phyloP scores from a whole-genome alignment of 2,113 vertebrate species.

The Suricata suricatta region DNA sequence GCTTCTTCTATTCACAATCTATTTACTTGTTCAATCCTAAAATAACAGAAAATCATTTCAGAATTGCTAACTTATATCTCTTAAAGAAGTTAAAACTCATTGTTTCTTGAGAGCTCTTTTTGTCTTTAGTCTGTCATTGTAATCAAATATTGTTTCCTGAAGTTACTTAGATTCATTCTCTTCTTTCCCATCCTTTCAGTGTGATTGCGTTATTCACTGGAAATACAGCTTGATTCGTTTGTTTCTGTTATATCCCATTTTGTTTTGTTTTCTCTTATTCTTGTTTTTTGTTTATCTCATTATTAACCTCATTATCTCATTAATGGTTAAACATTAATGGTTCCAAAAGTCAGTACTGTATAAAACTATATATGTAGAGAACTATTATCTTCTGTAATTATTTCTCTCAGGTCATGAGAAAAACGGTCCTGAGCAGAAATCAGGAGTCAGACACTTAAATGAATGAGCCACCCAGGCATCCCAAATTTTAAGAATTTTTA shows the following conservation, averaged over 20 bases:
- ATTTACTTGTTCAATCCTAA: neutral
- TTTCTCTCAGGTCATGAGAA: neutral
- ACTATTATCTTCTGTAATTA: neutral
- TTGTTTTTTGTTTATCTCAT: neutral
- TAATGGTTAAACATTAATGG: neutral
- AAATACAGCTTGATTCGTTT: neutral
- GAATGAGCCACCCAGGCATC: too few species aligned
- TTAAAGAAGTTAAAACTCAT: neutral
- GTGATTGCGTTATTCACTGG: neutral
- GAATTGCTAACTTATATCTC: neutral
- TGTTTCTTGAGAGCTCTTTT: neutral
- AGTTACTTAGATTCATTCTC: neutral
- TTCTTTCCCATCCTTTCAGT: neutral
- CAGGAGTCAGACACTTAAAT: too few species aligned
- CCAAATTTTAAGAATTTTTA: neutral
- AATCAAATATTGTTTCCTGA: neutral
- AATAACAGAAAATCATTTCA: conserved; percentile 19
- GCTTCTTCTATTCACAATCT: neutral
- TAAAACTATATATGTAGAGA: neutral
- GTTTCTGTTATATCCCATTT: neutral
- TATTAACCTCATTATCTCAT: neutral
- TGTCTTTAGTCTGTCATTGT: neutral
- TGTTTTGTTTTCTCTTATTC: neutral
- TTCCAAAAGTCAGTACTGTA: neutral
- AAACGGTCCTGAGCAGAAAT: too few species aligned